Percentiles rank a stretch among this genome's conserved stretches.
Evolutionary conservation across 2,113 vertebrate genomes (phyloP).

Genomic region (Lophura nycthemera): DNA sequence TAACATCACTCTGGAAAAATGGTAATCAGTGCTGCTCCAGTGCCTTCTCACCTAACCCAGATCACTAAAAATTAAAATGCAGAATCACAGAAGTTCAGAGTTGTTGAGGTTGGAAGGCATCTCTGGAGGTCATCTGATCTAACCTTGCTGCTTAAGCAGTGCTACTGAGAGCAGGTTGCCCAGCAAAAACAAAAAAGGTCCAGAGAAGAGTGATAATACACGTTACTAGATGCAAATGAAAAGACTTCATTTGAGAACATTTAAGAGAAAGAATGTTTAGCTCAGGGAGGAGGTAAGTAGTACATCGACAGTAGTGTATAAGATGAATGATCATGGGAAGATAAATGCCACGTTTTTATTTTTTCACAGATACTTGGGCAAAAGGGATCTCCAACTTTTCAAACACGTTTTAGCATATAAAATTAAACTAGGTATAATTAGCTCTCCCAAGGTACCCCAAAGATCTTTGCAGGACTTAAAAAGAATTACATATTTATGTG

Average conservation of each 20-base stretch:
- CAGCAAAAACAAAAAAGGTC: not conserved
- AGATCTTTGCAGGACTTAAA: conserved; percentile 19
- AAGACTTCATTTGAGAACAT: not conserved
- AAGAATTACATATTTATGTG: conserved; percentile 54
- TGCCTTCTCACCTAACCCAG: not conserved
- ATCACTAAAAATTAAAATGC: conserved; percentile 29
- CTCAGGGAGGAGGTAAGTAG: conserved; percentile 9
- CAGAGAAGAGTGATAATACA: conserved; percentile 5
- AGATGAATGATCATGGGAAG: not conserved
- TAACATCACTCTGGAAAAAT: not conserved
- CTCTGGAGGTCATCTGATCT: not conserved
- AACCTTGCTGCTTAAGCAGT: not conserved
- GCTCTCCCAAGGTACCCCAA: not conserved
- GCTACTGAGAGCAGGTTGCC: not conserved
- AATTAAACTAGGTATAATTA: conserved; percentile 26
- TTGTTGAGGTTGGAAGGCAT: not conserved
- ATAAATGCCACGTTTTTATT: not conserved
- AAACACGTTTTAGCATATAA: conserved; percentile 9
- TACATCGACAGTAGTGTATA: not conserved
- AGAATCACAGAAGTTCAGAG: not conserved
- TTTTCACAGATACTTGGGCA: not conserved
- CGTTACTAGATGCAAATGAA: not conserved
- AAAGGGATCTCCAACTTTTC: not conserved
- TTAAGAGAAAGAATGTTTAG: not conserved
- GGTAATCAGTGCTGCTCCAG: not conserved